A percentile compares a stretch with the other conserved stretches of the same genome.
phyloP scores from a whole-genome alignment of 1,140 invertebrate genomes.

The Vollenhovia emeryi region DNA sequence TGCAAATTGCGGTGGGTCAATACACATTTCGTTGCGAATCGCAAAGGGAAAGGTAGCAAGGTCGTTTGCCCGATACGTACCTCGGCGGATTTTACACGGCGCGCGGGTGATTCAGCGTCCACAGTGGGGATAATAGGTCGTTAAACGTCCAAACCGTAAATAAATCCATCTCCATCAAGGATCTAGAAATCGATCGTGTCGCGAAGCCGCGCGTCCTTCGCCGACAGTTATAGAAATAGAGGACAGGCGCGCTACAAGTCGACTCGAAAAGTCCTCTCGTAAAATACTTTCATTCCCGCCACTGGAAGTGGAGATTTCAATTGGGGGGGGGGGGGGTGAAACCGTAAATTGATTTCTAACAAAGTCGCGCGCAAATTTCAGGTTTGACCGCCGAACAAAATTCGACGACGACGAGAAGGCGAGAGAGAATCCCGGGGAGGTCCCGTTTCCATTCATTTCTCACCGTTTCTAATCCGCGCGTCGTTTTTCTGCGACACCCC shows the following conservation, averaged over 20 bases:
- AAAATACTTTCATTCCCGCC: background rate
- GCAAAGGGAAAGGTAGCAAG: conserved; percentile 25
- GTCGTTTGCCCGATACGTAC: background rate
- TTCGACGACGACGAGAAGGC: background rate
- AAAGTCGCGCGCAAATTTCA: background rate
- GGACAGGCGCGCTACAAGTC: too few relatives aligned
- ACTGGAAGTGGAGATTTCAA: background rate
- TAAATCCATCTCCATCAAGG: conserved; percentile 15
- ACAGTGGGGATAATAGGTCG: background rate
- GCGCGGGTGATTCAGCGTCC: background rate
- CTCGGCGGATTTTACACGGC: background rate
- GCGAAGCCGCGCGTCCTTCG: too few relatives aligned
- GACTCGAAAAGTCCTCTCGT: background rate
- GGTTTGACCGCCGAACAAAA: background rate
- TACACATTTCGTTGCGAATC: background rate
- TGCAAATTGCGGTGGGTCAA: conserved; percentile 5
- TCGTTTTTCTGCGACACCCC: background rate
- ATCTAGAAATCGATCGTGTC: conserved; percentile 14
- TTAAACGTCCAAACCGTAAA: background rate
- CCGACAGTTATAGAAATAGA: background rate
- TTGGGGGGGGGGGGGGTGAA: too few relatives aligned
- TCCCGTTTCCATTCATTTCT: background rate
- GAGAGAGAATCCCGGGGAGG: background rate
- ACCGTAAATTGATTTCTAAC: background rate
- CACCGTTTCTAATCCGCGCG: background rate